These are phyloP conservation scores for Coptodon bakossiorum DNA, from an alignment of 2,113 vertebrate genomes.

Conservation along the genomic window DNA sequence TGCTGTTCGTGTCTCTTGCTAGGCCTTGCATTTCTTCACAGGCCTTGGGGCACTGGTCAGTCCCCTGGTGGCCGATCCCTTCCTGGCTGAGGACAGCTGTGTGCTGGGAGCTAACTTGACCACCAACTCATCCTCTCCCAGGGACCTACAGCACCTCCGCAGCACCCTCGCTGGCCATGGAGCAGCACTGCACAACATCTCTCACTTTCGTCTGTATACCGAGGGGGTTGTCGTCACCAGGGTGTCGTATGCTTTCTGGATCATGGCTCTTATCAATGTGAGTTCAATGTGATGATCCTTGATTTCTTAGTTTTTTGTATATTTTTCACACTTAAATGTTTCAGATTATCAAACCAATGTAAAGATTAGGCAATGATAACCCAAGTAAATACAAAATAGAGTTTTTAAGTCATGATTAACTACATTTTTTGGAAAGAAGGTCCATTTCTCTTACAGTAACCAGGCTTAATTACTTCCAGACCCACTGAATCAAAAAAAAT, in stretches of 20 bases:
- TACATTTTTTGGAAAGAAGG: background rate
- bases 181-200: conserved; percentile 66
- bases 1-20: background rate
- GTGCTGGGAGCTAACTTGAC: conserved; percentile 76
- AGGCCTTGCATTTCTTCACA: conserved; percentile 93
- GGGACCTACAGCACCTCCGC: conserved; percentile 75
- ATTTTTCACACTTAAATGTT: background rate
- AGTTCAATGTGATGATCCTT: conserved; percentile 45
- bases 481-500: background rate
- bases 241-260: conserved; percentile 94
- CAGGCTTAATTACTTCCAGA: background rate
- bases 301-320: background rate
- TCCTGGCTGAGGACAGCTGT: conserved; percentile 88
- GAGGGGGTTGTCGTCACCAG: conserved; percentile 72
- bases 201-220: conserved; percentile 64
- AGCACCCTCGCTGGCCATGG: conserved; percentile 70
- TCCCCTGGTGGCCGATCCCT: conserved; percentile 90
- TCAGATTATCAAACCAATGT: background rate
- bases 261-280: conserved; percentile 95
- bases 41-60: conserved; percentile 90
- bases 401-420: background rate
- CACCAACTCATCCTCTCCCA: conserved; percentile 52
- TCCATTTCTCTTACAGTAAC: background rate
- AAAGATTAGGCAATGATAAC: background rate
- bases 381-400: background rate